These are phyloP conservation scores for Hypotaenidia philippensis DNA, from an alignment of 2,797 vertebrate species.

Conservation along the genomic window DNA sequence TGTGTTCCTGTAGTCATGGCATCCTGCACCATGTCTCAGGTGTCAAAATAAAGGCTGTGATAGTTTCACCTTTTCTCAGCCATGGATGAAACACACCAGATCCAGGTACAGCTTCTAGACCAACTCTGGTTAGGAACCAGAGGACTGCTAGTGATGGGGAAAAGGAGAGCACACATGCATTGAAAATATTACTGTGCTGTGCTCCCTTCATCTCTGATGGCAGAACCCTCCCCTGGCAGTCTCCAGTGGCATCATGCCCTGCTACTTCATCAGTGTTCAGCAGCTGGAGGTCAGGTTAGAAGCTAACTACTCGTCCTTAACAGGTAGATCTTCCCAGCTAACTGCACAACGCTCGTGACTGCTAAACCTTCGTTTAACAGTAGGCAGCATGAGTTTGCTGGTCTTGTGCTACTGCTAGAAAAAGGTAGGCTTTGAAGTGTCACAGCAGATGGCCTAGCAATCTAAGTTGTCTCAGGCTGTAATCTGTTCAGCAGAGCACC, in stretches of 20 bases:
- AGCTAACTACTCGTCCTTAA: background rate
- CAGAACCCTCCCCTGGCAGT: background rate
- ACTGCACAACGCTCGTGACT: background rate
- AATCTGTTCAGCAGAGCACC: background rate
- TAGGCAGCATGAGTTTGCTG: background rate
- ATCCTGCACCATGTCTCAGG: background rate
- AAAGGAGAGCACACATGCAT: background rate
- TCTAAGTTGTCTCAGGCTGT: background rate
- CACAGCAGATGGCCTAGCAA: background rate
- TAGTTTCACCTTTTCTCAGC: background rate
- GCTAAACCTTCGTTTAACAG: background rate
- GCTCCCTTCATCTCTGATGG: background rate
- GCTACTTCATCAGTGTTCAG: background rate
- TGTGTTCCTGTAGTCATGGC: background rate
- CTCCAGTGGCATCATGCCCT: background rate
- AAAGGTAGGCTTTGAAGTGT: background rate
- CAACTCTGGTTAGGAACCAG: background rate
- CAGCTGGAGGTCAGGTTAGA: background rate
- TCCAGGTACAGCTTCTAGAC: background rate
- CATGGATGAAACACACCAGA: background rate
- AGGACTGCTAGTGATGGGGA: background rate
- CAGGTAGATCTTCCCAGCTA: background rate
- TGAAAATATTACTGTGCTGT: background rate
- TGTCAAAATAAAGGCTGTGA: background rate
- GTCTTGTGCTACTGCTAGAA: background rate